Percentiles rank a stretch among this genome's conserved stretches.
Evolutionary conservation across 2,888 invertebrate genomes (phyloP).

Genomic region (Platypus cylindrus): DNA sequence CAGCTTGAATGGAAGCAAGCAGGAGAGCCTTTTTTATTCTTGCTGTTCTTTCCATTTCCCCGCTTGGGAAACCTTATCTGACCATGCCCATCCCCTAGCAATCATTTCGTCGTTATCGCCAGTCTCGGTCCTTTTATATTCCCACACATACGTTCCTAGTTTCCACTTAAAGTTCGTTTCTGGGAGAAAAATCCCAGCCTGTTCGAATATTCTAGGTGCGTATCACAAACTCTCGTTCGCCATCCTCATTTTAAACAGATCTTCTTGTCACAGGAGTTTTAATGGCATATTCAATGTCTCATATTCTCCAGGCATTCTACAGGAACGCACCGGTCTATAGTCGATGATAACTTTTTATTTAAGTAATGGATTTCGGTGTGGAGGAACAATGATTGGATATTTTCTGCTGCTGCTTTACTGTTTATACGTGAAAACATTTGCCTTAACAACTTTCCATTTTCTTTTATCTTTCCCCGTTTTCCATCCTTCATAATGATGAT

Average conservation of each 20-base stretch:
- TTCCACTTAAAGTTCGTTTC: conserved; percentile 10
- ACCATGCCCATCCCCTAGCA: conserved; percentile 24
- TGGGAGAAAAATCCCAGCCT: conserved; percentile 8
- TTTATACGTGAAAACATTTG: too few species aligned
- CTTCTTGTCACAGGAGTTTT: conserved; percentile 17
- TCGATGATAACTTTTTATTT: conserved; percentile 8
- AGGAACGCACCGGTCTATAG: conserved; percentile 7
- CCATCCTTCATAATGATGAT: too few species aligned
- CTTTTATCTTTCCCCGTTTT: too few species aligned
- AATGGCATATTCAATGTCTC: conserved; percentile 19
- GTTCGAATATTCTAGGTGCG: conserved; percentile 20
- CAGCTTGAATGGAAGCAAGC: conserved; percentile 12
- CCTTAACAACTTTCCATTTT: too few species aligned
- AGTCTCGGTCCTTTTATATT: conserved; percentile 18
- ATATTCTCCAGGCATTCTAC: conserved; percentile 13
- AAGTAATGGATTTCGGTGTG: conserved; percentile 8
- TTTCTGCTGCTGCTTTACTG: conserved; percentile 4
- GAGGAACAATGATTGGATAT: conserved; percentile 4
- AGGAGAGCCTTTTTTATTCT: conserved; percentile 14
- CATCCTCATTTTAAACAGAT: conserved; percentile 16
- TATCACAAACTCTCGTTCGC: conserved; percentile 11
- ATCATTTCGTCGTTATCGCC: conserved; percentile 25
- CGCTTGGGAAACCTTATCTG: conserved; percentile 26
- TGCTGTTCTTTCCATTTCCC: conserved; percentile 22
- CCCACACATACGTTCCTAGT: conserved; percentile 17